Percentiles rank a stretch among this genome's conserved stretches.
phyloP scores from a whole-genome alignment of 2,888 invertebrate genomes.

The Orchesella flavescens region DNA sequence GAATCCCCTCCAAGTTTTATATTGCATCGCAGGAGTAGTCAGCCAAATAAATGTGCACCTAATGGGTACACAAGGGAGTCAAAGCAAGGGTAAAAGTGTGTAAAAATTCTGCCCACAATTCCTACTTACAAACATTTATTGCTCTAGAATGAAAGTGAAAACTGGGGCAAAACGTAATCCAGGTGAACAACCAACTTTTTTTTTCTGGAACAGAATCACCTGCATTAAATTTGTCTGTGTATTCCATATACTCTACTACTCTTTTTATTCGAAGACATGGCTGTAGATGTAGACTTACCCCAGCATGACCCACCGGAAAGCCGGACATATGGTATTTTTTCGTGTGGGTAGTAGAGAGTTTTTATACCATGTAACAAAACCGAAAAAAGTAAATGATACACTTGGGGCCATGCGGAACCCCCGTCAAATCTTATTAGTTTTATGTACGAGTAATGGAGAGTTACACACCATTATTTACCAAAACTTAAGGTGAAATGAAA shows the following conservation, averaged over 20 bases:
- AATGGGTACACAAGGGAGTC: background rate
- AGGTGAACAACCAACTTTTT: background rate
- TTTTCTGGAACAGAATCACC: background rate
- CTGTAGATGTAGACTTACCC: background rate
- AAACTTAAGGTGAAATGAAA: slow-evolving; percentile 38
- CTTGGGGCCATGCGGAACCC: slow-evolving; percentile 50
- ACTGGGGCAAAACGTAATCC: slow-evolving; percentile 23
- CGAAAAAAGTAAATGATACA: slow-evolving; percentile 35
- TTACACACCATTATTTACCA: slow-evolving; percentile 59
- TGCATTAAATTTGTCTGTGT: background rate
- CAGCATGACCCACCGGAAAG: background rate
- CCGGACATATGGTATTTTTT: background rate
- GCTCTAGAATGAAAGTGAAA: slow-evolving; percentile 16
- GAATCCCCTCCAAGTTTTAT: background rate
- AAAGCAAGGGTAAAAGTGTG: slow-evolving; percentile 5
- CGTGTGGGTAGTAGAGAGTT: background rate
- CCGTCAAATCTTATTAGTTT: slow-evolving; percentile 64
- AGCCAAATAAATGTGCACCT: background rate
- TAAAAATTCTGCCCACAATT: slow-evolving; percentile 26
- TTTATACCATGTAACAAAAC: background rate
- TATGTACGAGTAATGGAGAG: slow-evolving; percentile 60
- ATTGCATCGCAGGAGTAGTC: background rate
- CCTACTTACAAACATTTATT: slow-evolving; percentile 21
- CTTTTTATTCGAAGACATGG: background rate
- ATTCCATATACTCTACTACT: background rate